Evolutionary conservation across 2,888 invertebrate genomes (phyloP).

Genomic region (Mystacides longicornis): DNA sequence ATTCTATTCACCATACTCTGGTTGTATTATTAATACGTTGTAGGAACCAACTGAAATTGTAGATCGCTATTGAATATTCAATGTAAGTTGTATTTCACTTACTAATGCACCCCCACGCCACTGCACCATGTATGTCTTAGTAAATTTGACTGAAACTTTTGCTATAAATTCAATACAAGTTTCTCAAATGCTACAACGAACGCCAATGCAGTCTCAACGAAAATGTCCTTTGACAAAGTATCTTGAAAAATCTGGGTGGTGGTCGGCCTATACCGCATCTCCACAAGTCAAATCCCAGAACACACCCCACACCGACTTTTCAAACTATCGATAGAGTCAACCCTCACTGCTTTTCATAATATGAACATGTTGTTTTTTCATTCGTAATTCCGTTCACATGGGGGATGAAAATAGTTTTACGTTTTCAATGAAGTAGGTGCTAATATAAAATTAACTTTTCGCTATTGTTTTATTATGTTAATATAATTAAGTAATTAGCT

Average conservation of each 20-base stretch:
- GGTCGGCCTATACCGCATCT: conserved; percentile 15
- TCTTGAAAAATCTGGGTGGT: conserved; percentile 22
- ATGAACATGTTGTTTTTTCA: too few relatives aligned
- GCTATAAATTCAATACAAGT: conserved; percentile 16
- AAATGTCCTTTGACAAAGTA: conserved; percentile 18
- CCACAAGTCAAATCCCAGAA: background rate
- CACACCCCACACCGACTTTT: background rate
- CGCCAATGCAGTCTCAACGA: conserved; percentile 16
- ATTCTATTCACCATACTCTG: background rate
- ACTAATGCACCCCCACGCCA: background rate
- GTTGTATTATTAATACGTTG: background rate
- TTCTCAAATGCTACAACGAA: conserved; percentile 4
- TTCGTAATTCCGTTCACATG: too few relatives aligned
- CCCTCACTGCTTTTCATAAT: conserved; percentile 8
- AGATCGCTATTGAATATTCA: background rate
- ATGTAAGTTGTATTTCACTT: conserved; percentile 1
- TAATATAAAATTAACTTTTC: too few relatives aligned
- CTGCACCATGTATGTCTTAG: background rate
- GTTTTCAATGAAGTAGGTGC: too few relatives aligned
- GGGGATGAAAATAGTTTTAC: too few relatives aligned
- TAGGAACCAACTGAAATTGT: background rate
- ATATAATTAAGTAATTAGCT: too few relatives aligned
- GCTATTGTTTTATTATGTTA: too few relatives aligned
- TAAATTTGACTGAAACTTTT: conserved; percentile 18
- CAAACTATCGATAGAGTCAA: conserved; percentile 8